phyloP scores from a whole-genome alignment of 2,797 vertebrate genomes.

The Phataginus tetradactyla region DNA sequence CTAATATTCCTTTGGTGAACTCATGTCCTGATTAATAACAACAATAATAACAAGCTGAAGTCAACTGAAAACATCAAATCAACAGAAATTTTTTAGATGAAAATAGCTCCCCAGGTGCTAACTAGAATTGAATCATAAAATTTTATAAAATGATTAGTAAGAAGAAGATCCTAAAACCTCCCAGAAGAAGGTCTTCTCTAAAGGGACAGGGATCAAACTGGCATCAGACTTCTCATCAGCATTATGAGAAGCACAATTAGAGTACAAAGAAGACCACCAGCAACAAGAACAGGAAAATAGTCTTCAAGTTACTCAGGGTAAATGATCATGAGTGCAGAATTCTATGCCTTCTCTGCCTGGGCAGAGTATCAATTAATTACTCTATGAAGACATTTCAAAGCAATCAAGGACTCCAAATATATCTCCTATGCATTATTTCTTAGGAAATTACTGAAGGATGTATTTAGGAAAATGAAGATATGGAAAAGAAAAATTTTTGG shows the following conservation, averaged over 20 bases:
- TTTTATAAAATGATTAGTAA: background rate
- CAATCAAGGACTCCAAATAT: background rate
- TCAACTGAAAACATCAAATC: background rate
- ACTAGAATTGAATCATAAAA: background rate
- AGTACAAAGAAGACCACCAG: background rate
- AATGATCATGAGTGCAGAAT: background rate
- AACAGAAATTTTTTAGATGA: background rate
- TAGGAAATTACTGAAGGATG: background rate
- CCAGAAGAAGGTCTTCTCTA: background rate
- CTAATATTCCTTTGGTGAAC: background rate
- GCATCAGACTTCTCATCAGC: background rate
- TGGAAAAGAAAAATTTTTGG: background rate
- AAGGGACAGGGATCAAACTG: background rate
- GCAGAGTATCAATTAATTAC: background rate
- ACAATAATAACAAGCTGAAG: background rate
- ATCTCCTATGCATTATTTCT: background rate
- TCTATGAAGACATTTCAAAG: background rate
- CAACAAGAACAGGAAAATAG: background rate
- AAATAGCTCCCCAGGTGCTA: background rate
- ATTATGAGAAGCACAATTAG: background rate
- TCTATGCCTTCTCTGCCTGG: background rate
- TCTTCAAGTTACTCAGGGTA: background rate
- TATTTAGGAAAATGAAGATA: background rate
- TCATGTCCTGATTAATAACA: background rate
- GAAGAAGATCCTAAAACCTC: background rate